Evolutionary conservation across 92 coral and sea anemone genomes (phyloP).

Genomic region (Isaurus tuberculatus): DNA sequence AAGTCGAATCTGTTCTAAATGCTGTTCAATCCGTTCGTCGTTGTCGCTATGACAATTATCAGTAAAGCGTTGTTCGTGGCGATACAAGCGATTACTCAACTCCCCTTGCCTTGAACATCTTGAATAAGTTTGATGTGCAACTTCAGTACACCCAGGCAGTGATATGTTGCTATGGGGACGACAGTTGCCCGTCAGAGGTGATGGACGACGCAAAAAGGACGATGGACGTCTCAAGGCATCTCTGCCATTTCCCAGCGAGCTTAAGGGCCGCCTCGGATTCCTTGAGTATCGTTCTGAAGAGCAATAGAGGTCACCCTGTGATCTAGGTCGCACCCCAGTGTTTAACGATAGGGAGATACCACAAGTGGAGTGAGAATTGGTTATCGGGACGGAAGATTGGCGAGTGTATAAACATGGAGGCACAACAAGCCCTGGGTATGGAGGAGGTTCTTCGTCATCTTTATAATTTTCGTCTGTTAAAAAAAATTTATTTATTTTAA

Average conservation of each 20-base stretch:
- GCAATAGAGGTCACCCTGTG: constrained; percentile 16
- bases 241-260: constrained; percentile 27
- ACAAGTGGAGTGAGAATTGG: neutral
- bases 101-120: constrained; percentile 4
- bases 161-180: constrained; percentile 21
- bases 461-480: neutral
- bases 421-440: constrained; percentile 32
- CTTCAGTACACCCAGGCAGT: constrained; percentile 31
- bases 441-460: constrained; percentile 30
- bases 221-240: constrained; percentile 8
- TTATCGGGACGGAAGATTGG: constrained; percentile 22
- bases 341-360: neutral
- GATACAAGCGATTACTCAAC: neutral
- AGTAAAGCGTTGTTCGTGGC: neutral
- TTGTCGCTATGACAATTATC: neutral
- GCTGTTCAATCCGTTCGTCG: neutral
- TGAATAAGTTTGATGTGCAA: neutral
- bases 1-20: neutral
- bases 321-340: constrained; percentile 10
- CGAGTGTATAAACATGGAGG: constrained; percentile 3
- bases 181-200: constrained; percentile 32
- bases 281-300: neutral
- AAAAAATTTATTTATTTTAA: neutral
- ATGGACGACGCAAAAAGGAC: constrained; percentile 34
- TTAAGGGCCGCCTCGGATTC: neutral